These are phyloP conservation scores for Clarias magur DNA, from an alignment of 2,113 vertebrate species.

Conservation along the genomic window DNA sequence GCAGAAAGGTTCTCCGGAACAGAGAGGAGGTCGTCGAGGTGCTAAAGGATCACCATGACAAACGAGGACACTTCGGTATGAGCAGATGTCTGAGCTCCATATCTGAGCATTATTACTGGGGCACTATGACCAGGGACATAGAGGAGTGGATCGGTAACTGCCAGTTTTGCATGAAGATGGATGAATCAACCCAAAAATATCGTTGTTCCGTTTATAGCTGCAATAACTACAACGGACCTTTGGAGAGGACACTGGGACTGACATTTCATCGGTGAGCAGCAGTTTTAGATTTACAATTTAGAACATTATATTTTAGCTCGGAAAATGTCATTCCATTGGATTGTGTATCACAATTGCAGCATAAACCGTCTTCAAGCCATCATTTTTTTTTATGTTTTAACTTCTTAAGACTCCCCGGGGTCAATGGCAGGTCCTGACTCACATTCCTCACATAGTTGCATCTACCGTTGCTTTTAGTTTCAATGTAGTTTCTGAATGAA, in stretches of 20 bases:
- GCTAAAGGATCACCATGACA: constrained; percentile 65
- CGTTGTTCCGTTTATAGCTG: constrained; percentile 44
- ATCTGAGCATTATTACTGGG: constrained; percentile 60
- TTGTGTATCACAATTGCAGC: background rate
- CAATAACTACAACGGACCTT: constrained; percentile 45
- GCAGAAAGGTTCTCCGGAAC: constrained; percentile 62
- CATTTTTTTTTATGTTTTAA: background rate
- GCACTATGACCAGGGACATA: constrained; percentile 37
- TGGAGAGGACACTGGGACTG: constrained; percentile 45
- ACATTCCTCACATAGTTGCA: background rate
- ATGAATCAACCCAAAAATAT: constrained; percentile 41
- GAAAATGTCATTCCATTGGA: background rate
- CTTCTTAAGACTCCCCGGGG: background rate
- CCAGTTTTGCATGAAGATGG: constrained; percentile 44
- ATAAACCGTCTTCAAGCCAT: background rate
- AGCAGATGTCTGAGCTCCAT: constrained; percentile 60
- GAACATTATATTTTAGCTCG: background rate
- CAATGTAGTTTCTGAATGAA: background rate
- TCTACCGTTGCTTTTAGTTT: background rate
- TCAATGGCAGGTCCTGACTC: background rate
- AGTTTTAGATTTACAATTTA: background rate
- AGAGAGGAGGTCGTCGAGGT: constrained; percentile 63
- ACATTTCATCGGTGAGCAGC: constrained; percentile 46
- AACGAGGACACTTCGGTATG: constrained; percentile 63
- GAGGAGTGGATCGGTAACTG: constrained; percentile 50